phyloP scores from a whole-genome alignment of 2,113 vertebrate species.

The Prinia subflava region DNA sequence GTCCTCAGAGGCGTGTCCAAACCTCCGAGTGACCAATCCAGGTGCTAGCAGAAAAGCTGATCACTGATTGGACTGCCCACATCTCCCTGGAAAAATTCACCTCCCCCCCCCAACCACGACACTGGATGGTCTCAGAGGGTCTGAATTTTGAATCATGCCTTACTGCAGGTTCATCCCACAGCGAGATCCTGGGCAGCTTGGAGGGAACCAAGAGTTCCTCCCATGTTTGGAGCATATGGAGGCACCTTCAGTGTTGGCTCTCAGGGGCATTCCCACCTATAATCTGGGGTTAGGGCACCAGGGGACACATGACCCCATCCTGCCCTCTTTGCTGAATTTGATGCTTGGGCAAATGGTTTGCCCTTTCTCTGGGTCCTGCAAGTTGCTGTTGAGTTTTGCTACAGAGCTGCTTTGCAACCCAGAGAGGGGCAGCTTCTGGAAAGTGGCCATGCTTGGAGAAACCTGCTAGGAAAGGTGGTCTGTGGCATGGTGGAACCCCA shows the following conservation, averaged over 20 bases:
- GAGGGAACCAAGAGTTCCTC: background rate
- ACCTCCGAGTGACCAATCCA: no score
- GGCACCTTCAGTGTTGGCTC: background rate
- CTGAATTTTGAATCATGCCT: fast-evolving
- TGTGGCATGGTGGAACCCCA: background rate
- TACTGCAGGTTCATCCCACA: background rate
- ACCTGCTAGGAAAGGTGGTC: background rate
- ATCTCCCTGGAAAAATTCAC: no score
- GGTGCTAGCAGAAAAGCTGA: no score
- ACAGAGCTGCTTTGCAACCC: background rate
- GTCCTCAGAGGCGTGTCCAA: no score
- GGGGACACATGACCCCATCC: background rate
- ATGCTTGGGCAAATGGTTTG: background rate
- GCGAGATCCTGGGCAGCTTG: fast-evolving
- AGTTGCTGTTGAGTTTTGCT: background rate
- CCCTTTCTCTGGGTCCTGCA: background rate
- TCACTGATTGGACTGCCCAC: no score
- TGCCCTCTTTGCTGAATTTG: background rate
- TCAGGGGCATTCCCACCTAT: background rate
- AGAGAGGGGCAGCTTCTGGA: background rate
- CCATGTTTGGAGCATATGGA: background rate
- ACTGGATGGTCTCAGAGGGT: background rate
- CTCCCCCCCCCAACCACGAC: no score
- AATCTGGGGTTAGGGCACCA: background rate
- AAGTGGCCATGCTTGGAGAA: background rate